phyloP scores from a whole-genome alignment of 2,113 vertebrate species.

The Coreoperca whiteheadi region DNA sequence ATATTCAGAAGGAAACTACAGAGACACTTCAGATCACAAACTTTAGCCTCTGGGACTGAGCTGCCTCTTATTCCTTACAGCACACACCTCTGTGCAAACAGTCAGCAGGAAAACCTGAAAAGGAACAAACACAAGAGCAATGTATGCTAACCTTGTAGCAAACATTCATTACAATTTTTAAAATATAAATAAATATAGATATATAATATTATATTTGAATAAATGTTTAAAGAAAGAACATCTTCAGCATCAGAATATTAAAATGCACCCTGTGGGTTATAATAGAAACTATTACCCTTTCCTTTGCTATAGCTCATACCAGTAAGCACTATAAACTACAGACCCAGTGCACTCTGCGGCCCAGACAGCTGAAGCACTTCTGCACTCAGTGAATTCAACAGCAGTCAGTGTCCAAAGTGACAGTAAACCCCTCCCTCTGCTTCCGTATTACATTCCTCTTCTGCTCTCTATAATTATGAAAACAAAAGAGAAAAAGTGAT shows the following conservation, averaged over 20 bases:
- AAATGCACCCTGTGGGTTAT: neutral
- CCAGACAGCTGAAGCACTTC: conserved; percentile 4
- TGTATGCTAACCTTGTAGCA: neutral
- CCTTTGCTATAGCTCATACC: neutral
- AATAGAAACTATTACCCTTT: neutral
- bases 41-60: neutral
- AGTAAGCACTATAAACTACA: neutral
- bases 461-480: conserved; percentile 31
- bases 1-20: neutral
- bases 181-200: too few relatives aligned
- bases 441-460: conserved; percentile 28
- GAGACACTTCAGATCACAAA: neutral
- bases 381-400: conserved; percentile 23
- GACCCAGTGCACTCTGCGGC: neutral
- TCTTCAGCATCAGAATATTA: neutral
- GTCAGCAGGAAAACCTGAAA: conserved; percentile 47
- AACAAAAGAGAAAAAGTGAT: conserved; percentile 29
- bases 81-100: conserved; percentile 28
- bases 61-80: neutral
- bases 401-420: conserved; percentile 16
- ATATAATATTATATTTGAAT: too few relatives aligned
- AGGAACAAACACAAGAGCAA: conserved; percentile 29
- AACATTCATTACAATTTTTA: neutral
- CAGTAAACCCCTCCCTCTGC: conserved; percentile 51
- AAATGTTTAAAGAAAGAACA: neutral